phyloP scores from a whole-genome alignment of 2,888 invertebrate species.

The Gymnoscelis rufifasciata region DNA sequence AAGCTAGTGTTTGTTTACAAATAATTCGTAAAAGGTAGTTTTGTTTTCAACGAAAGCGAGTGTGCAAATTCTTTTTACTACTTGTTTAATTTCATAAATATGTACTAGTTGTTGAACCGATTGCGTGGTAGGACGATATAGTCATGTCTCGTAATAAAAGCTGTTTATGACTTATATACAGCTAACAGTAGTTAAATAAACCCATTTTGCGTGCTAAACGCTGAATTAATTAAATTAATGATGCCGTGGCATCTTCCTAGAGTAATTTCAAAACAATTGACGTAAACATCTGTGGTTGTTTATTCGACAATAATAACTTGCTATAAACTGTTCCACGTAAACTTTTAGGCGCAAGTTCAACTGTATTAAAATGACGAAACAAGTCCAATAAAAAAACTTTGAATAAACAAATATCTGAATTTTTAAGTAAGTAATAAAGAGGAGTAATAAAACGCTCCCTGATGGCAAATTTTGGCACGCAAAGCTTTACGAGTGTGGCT shows the following conservation, averaged over 20 bases:
- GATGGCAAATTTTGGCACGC: slow-evolving; percentile 16
- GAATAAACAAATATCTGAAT: slow-evolving; percentile 27
- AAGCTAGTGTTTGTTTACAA: too few relatives aligned
- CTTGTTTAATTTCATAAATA: too few relatives aligned
- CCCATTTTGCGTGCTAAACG: slow-evolving; percentile 3
- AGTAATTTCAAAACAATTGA: slow-evolving; percentile 27
- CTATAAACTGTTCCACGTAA: slow-evolving; percentile 22
- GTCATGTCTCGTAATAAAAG: too few relatives aligned
- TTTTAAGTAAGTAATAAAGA: slow-evolving; percentile 18
- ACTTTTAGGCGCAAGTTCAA: slow-evolving; percentile 30
- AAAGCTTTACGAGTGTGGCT: slow-evolving; percentile 16
- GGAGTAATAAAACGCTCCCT: slow-evolving; percentile 10
- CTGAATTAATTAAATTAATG: not conserved
- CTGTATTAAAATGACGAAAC: slow-evolving; percentile 25
- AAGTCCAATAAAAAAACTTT: slow-evolving; percentile 39
- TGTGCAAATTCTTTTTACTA: too few relatives aligned
- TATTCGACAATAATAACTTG: slow-evolving; percentile 16
- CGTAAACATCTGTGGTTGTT: slow-evolving; percentile 20
- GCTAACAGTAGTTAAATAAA: too few relatives aligned
- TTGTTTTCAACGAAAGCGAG: too few relatives aligned
- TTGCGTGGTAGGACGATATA: too few relatives aligned
- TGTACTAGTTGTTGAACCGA: too few relatives aligned
- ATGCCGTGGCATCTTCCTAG: slow-evolving; percentile 1
- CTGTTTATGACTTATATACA: too few relatives aligned
- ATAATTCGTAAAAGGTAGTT: too few relatives aligned